Conservation (phyloP, 2,113 vertebrate genomes). For the Neotoma lepida region DNA sequence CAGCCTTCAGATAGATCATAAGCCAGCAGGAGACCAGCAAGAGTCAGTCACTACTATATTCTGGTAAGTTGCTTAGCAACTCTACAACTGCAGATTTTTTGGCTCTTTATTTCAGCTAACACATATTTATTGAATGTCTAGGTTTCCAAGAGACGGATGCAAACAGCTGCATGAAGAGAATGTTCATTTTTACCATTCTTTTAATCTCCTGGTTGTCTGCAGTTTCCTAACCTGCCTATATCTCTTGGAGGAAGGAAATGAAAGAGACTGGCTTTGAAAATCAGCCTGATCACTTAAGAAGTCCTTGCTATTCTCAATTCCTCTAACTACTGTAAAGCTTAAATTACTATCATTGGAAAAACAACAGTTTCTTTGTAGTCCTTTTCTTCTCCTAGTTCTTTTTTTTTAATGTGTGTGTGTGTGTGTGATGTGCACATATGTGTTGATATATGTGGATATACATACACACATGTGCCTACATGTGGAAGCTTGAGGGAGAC, state of each 20-base stretch:
- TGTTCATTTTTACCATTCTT: conserved; percentile 65
- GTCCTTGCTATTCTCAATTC: not conserved
- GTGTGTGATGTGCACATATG: not conserved
- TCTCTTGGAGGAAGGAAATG: conserved; percentile 6
- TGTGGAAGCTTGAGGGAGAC: not conserved
- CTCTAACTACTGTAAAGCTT: not conserved
- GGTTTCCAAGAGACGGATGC: conserved; percentile 47
- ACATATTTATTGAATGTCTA: conserved; percentile 69
- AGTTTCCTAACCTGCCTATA: conserved; percentile 17
- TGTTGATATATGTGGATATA: too few species aligned
- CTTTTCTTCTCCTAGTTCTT: not conserved
- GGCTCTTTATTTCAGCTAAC: conserved; percentile 60
- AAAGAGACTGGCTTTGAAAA: conserved; percentile 42
- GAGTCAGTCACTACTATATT: conserved; percentile 52
- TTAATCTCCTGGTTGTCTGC: not conserved
- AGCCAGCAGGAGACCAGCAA: conserved; percentile 51
- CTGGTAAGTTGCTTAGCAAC: conserved; percentile 78
- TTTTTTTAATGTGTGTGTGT: too few species aligned
- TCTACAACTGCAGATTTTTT: conserved; percentile 15
- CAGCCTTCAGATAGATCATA: conserved; percentile 50
- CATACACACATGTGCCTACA: not conserved
- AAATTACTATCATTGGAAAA: not conserved
- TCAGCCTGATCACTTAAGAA: not conserved
- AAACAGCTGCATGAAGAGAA: conserved; percentile 46
- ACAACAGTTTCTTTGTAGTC: not conserved